Evolutionary conservation across 2,113 vertebrate genomes (phyloP), one percentile per base, ranked within the genome.

Genomic region (Perca fluviatilis): DNA sequence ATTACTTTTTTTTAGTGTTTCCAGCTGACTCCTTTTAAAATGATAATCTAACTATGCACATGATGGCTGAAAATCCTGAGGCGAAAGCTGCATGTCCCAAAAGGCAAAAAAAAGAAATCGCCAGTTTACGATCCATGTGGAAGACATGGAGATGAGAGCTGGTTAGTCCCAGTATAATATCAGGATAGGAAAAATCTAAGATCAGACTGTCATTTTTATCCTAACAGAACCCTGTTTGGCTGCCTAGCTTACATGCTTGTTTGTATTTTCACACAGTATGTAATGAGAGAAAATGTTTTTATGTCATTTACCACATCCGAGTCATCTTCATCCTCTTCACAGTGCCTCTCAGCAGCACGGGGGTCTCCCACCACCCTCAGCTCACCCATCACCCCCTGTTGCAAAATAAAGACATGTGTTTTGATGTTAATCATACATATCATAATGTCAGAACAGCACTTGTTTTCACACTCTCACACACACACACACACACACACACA

Each of bases 301-400:
- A 0, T 62, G 36, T 40, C 27, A 73, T 97, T 97, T 90, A 99
- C 98, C 93, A 92, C 92, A 0, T 97, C 97, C 0, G 92, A 82
- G 23, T 99, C 98, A 1, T 99, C 97, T 11, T 95, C 97, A 0
- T 97, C 97, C 11, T 98, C 98, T 64, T 97, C 96, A 5, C 98
- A 99, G 78, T 96, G 96, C 23, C 25, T 84, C 57, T 96, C 95
- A 0, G 97, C 97, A 0, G 94, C 96, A 1, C 77, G 91, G 0
- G 97, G 96, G 91, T 98, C 96, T 65, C 93, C 94, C 57, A 91
- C 91, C 62, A 99, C 88, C 78, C 89, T 96, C 89, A 99, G 86
- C 66, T 99, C 98, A 0, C 96, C 93, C 2, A 99, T 98, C 61
- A 93, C 89, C 0, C 98, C 98, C 98, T 99, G 80, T 21, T 82